Conservation (phyloP, 1,140 invertebrate species). For the Nilaparvata lugens region DNA sequence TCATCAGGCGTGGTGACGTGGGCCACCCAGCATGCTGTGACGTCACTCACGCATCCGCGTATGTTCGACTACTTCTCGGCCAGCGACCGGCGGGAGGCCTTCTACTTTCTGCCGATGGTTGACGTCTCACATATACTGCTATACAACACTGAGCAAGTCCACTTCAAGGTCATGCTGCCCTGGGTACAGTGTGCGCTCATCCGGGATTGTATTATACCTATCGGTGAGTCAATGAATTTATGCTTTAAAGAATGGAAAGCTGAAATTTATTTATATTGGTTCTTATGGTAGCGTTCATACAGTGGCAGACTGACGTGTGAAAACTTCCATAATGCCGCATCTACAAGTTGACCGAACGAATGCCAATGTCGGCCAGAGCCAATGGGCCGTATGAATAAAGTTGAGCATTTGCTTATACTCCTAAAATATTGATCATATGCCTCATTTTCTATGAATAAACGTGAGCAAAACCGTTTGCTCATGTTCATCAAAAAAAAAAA, state of each 20-base stretch:
- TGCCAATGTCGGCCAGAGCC: too few species aligned
- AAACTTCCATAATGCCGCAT: too few species aligned
- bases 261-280: too few species aligned
- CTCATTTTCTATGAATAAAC: too few species aligned
- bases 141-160: slow-evolving; percentile 55
- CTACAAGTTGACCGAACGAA: too few species aligned
- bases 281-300: too few species aligned
- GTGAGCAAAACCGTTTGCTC: too few species aligned
- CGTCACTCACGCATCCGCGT: slow-evolving; percentile 84
- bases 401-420: too few species aligned
- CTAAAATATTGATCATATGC: too few species aligned
- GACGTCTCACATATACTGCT: slow-evolving; percentile 62
- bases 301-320: too few species aligned
- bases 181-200: slow-evolving; percentile 89
- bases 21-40: slow-evolving; percentile 74
- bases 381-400: too few species aligned
- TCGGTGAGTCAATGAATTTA: slow-evolving; percentile 55
- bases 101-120: slow-evolving; percentile 76
- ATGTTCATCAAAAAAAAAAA: too few species aligned
- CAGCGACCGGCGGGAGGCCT: slow-evolving; percentile 43
- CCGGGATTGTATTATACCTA: slow-evolving; percentile 80
- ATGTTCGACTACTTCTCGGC: slow-evolving; percentile 81
- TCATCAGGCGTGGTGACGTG: slow-evolving; percentile 45
- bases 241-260: slow-evolving; percentile 4
- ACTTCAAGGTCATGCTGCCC: slow-evolving; percentile 71